Evolutionary conservation across 2,113 vertebrate genomes (phyloP).

Genomic region (Etheostoma spectabile): DNA sequence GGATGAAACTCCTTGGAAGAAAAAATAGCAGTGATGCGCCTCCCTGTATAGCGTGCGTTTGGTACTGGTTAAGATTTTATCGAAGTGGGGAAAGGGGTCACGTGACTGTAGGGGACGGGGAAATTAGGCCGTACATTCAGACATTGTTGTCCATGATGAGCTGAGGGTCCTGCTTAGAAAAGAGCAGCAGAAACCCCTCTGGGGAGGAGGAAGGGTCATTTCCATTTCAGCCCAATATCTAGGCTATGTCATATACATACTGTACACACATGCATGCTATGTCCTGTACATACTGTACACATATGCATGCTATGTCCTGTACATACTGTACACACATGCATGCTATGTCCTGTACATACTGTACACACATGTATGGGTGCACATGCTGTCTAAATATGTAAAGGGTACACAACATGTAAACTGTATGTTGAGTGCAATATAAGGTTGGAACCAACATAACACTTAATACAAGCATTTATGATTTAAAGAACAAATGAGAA

Average conservation of each 20-base stretch:
- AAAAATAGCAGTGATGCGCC: too few species aligned
- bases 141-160: slow-evolving; percentile 22
- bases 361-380: slow-evolving; percentile 32
- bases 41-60: not conserved
- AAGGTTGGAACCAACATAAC: not conserved
- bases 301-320: too few species aligned
- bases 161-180: slow-evolving; percentile 11
- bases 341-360: too few species aligned
- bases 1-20: too few species aligned
- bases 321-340: too few species aligned
- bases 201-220: slow-evolving; percentile 1
- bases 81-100: slow-evolving; percentile 39
- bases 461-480: not conserved
- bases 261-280: too few species aligned
- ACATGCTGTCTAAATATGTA: slow-evolving; percentile 17
- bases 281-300: too few species aligned
- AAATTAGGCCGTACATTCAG: slow-evolving; percentile 55
- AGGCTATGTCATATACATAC: slow-evolving; percentile 1
- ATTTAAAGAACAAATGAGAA: not conserved
- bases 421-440: not conserved
- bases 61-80: not conserved
- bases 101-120: not conserved
- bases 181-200: slow-evolving; percentile 31
- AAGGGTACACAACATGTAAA: too few species aligned
- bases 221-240: slow-evolving; percentile 15